phyloP scores from a whole-genome alignment of 2,797 vertebrate species.

The Leptatherina wallacei region DNA sequence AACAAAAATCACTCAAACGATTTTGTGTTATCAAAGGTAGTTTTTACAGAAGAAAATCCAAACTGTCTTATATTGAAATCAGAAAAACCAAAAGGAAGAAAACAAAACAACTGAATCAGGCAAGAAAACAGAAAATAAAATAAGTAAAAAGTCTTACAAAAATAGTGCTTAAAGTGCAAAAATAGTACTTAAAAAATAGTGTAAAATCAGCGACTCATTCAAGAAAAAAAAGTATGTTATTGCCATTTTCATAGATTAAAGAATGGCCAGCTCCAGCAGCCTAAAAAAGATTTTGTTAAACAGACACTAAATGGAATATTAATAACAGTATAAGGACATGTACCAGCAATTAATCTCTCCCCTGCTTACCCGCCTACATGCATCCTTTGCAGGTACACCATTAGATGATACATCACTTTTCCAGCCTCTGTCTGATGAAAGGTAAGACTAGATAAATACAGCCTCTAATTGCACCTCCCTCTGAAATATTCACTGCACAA shows the following conservation, averaged over 20 bases:
- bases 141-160: too few relatives aligned
- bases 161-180: too few relatives aligned
- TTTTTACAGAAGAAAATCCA: too few relatives aligned
- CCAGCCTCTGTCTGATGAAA: constrained; percentile 7
- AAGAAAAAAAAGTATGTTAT: neutral
- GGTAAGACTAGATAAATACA: constrained; percentile 19
- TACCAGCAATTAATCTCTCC: neutral
- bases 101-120: too few relatives aligned
- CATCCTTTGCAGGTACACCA: constrained; percentile 1
- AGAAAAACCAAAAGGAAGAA: too few relatives aligned
- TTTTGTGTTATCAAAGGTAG: too few relatives aligned
- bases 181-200: too few relatives aligned
- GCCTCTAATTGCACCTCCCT: constrained; percentile 17
- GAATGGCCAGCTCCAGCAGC: neutral
- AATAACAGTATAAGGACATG: neutral
- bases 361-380: constrained; percentile 10
- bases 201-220: neutral
- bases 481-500: constrained; percentile 18
- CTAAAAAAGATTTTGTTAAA: constrained; percentile 1
- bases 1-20: too few relatives aligned
- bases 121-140: too few relatives aligned
- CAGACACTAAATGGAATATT: neutral
- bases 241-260: neutral
- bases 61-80: too few relatives aligned
- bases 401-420: neutral